Percentiles rank a stretch among this genome's conserved stretches.
Conservation (phyloP, 2,113 vertebrate genomes). For the Amia ocellicauda region DNA sequence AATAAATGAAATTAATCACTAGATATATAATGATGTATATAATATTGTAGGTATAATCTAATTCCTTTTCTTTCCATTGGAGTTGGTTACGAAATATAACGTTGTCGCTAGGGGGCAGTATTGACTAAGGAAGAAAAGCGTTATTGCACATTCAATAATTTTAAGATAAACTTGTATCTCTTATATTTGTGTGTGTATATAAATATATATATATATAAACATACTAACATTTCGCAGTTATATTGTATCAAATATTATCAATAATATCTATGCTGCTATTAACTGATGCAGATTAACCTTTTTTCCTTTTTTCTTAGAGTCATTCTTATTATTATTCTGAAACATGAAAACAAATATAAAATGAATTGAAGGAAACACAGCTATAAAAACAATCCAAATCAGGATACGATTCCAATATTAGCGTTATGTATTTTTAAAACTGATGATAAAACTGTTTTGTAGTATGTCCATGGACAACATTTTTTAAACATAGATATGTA, state of each 20-base stretch:
- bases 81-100: too few species aligned
- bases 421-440: too few species aligned
- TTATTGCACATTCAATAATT: not conserved
- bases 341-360: too few species aligned
- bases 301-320: not conserved
- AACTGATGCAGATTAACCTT: too few species aligned
- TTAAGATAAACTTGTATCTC: not conserved
- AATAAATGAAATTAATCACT: too few species aligned
- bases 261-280: not conserved
- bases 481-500: too few species aligned
- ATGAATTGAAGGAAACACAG: not conserved
- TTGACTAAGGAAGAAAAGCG: constrained; percentile 15
- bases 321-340: not conserved
- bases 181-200: not conserved
- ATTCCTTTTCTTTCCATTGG: too few species aligned
- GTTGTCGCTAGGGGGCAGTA: constrained; percentile 23
- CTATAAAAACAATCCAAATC: not conserved
- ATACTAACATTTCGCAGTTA: not conserved
- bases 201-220: not conserved
- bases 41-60: too few species aligned
- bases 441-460: too few species aligned
- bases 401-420: too few species aligned
- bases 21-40: too few species aligned
- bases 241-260: not conserved
- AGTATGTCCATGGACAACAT: too few species aligned